A percentile compares a stretch with the other conserved stretches of the same genome.
Conservation (phyloP, 2,113 vertebrate species). For the Petrocephalus microphthalmus region DNA sequence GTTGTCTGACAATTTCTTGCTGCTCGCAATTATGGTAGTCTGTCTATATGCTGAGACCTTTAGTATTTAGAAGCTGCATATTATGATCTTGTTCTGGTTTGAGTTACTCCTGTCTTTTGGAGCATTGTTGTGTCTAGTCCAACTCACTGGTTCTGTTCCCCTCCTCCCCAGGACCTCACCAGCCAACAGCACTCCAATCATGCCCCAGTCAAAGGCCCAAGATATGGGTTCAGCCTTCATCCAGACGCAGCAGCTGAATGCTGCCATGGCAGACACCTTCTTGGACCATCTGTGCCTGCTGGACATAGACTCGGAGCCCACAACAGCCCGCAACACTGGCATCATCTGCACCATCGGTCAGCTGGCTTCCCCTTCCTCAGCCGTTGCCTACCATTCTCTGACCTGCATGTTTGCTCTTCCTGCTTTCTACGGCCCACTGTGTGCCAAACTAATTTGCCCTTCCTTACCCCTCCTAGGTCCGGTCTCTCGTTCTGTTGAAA, state of each 20-base stretch:
- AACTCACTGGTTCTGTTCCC: neutral
- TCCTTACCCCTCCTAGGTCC: slow-evolving; percentile 65
- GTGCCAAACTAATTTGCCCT: neutral
- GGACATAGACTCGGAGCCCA: slow-evolving; percentile 89
- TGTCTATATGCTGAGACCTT: neutral
- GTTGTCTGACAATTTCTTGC: neutral
- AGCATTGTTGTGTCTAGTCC: neutral
- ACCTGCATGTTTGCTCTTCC: neutral
- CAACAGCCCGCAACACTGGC: slow-evolving; percentile 86
- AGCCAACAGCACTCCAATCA: slow-evolving; percentile 49
- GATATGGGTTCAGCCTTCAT: slow-evolving; percentile 74
- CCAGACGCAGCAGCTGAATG: slow-evolving; percentile 85
- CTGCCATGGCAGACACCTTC: slow-evolving; percentile 88
- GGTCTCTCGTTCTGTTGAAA: slow-evolving; percentile 80
- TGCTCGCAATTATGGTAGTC: neutral
- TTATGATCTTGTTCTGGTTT: neutral
- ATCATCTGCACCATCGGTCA: slow-evolving; percentile 96
- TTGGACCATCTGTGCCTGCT: slow-evolving; percentile 93
- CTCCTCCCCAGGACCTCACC: slow-evolving; percentile 36
- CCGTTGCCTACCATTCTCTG: neutral
- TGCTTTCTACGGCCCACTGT: neutral
- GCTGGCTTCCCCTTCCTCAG: slow-evolving; percentile 31
- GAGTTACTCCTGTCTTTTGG: neutral
- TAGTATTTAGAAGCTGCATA: neutral
- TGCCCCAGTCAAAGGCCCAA: slow-evolving; percentile 61